Percentiles rank a stretch among this genome's conserved stretches.
These are phyloP conservation scores for Colostygia pectinataria DNA, from an alignment of 2,888 invertebrate genomes.

Conservation along the genomic window DNA sequence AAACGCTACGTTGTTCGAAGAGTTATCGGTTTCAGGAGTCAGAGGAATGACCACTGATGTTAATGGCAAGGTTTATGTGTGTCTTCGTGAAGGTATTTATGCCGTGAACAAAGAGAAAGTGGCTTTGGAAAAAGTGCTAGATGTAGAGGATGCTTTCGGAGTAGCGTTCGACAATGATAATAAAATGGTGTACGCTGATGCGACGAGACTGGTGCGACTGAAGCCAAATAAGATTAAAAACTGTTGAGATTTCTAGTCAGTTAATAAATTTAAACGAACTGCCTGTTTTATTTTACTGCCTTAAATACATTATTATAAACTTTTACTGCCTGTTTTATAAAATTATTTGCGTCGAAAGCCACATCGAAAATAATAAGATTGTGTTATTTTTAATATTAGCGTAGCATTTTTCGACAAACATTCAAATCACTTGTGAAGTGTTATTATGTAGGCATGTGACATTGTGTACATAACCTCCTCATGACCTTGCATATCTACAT, in stretches of 20 bases:
- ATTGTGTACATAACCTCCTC: constrained; percentile 21
- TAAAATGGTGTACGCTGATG: constrained; percentile 62
- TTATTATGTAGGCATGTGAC: too few relatives aligned
- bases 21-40: constrained; percentile 34
- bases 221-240: constrained; percentile 41
- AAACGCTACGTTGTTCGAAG: constrained; percentile 45
- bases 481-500: constrained; percentile 55
- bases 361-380: too few relatives aligned
- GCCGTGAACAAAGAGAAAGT: constrained; percentile 43
- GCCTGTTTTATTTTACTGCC: too few relatives aligned
- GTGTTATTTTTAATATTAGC: too few relatives aligned
- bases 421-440: too few relatives aligned
- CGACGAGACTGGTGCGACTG: constrained; percentile 44
- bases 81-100: constrained; percentile 58
- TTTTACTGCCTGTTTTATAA: too few relatives aligned
- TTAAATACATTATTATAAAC: too few relatives aligned
- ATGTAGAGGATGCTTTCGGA: constrained; percentile 60
- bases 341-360: too few relatives aligned
- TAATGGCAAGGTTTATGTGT: constrained; percentile 54
- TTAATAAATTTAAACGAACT: constrained; percentile 1
- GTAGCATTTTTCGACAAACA: too few relatives aligned
- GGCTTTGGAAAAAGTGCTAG: constrained; percentile 46
- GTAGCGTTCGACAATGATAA: constrained; percentile 64
- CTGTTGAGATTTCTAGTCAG: constrained; percentile 36
- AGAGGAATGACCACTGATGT: constrained; percentile 57